Conservation (phyloP, 2,113 vertebrate species). For the Megatriorchis doriae region DNA sequence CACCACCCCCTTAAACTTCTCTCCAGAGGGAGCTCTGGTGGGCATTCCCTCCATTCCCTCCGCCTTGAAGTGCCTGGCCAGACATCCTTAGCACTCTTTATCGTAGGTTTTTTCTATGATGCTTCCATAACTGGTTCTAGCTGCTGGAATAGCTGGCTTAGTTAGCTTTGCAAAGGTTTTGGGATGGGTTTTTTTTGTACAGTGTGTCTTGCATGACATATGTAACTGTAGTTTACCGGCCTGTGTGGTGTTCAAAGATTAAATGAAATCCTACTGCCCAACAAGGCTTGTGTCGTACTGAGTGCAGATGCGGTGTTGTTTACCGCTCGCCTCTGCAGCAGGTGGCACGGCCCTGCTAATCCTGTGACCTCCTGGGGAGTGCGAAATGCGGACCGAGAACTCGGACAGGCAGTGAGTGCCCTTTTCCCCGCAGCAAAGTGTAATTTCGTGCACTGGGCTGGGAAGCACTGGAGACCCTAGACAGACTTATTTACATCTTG, state of each 20-base stretch:
- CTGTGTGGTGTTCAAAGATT: not conserved
- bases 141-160: not conserved
- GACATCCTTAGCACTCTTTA: accelerated
- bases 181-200: not conserved
- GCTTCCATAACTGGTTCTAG: not conserved
- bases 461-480: not conserved
- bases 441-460: accelerated
- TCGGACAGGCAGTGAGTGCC: not conserved
- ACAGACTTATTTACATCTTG: not conserved
- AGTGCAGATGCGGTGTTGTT: accelerated
- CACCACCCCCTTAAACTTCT: not conserved
- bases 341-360: not conserved
- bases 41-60: not conserved
- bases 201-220: not conserved
- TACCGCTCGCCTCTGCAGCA: not conserved
- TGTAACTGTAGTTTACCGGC: not conserved
- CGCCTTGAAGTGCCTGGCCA: not conserved
- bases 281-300: accelerated
- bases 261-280: not conserved
- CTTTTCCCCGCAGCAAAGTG: not conserved
- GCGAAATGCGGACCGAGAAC: accelerated
- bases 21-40: not conserved
- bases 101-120: accelerated
- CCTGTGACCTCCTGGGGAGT: not conserved
- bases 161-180: not conserved